Evolutionary conservation across 2,113 vertebrate species (phyloP), one percentile per base, ranked within the genome.

Genomic region (Hemichromis elongatus): DNA sequence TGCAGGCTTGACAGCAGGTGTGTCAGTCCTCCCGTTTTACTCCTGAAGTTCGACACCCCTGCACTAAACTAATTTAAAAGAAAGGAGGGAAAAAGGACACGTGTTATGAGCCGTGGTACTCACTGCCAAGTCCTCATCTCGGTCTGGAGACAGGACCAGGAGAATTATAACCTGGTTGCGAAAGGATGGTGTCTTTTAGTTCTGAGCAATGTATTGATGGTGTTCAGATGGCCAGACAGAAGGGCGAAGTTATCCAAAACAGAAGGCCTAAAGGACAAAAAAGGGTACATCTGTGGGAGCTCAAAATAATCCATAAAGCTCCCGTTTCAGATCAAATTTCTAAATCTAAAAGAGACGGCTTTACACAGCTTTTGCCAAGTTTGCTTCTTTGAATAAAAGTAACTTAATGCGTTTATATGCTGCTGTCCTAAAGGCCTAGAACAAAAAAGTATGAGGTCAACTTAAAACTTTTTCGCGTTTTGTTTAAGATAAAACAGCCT

Each of bases 81-180:
- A n/a, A n/a, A n/a, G n/a, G n/a, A n/a, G n/a, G n/a, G n/a, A n/a
- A n/a, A n/a, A n/a, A n/a, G 6, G 2, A 21, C 70, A 45, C 16
- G 19, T 21, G 7, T 37, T 19, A 3, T 16, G 2, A 9, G 33
- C n/a, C 40, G 4, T 21, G 16, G 57, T 54, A 94, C 98, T 97
- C 96, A 99, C 99, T 79, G 98, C 97, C 81, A 99, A 95, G 83
- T 99, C 99, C 78, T 99, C 98, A 87, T 99, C 99, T 0, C 98
- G 94, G 83, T 99, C 98, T 37, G 97, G 99, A 88, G 98, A 99
- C 88, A 99, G 95, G 52, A 99, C 96, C 11, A 99, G 92, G 1
- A 98, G 99, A 21, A 99, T 99, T 93, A 99, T 99, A 68, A 99
- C 97, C 88, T 99, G 99, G 92, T 98, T 98, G 40, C 97, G 97